Percentiles rank a stretch among this genome's conserved stretches.
phyloP scores from a whole-genome alignment of 2,888 invertebrate species.

The Macrosoma leucophasiata region DNA sequence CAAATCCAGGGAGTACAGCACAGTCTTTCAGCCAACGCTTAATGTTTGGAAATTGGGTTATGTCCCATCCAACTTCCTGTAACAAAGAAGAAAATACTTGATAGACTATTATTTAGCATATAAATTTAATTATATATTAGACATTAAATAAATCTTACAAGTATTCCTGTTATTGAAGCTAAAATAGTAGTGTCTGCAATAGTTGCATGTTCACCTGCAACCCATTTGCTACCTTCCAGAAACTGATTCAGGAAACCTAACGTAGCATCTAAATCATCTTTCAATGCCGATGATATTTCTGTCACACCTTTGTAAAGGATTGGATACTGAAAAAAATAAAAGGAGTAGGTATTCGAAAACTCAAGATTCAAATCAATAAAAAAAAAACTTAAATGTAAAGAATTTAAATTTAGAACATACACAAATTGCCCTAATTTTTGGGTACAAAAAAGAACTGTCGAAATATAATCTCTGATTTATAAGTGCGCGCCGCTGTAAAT shows the following conservation, averaged over 20 bases:
- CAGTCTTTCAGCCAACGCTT: constrained; percentile 77
- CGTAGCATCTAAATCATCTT: constrained; percentile 72
- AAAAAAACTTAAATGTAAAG: no score
- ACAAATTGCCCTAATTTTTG: constrained; percentile 77
- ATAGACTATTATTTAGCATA: neutral
- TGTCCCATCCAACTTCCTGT: constrained; percentile 77
- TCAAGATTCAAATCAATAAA: no score
- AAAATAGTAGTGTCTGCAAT: constrained; percentile 79
- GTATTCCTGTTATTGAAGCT: constrained; percentile 72
- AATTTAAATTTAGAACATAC: constrained; percentile 49
- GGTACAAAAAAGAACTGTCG: constrained; percentile 77
- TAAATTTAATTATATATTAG: neutral
- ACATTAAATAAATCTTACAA: constrained; percentile 49
- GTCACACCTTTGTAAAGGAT: constrained; percentile 75
- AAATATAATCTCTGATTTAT: constrained; percentile 79
- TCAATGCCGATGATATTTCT: constrained; percentile 68
- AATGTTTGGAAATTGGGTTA: constrained; percentile 73
- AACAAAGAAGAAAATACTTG: constrained; percentile 24
- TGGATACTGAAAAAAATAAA: constrained; percentile 70
- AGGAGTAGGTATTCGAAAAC: neutral
- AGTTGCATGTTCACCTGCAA: constrained; percentile 76
- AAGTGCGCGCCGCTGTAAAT: constrained; percentile 70
- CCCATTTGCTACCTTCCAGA: constrained; percentile 74
- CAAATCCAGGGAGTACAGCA: constrained; percentile 71
- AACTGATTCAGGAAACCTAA: constrained; percentile 77